Conservation (phyloP, 1,140 invertebrate species). For the Eupristina koningsbergeri region DNA sequence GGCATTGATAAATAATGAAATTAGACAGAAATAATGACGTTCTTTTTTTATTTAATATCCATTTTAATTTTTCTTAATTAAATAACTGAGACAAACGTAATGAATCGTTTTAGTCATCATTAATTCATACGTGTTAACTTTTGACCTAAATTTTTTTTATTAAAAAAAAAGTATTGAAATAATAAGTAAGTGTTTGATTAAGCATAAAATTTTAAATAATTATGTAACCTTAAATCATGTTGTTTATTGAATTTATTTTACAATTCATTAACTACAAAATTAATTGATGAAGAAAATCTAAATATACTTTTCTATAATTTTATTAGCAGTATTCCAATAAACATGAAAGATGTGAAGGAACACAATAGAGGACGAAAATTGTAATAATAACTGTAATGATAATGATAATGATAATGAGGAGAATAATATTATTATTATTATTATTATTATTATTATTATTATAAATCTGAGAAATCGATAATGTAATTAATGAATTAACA, state of each 20-base stretch:
- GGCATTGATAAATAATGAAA: background rate
- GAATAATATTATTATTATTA: too few relatives aligned
- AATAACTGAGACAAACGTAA: too few relatives aligned
- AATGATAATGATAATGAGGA: too few relatives aligned
- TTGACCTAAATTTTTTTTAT: background rate
- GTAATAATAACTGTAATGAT: background rate
- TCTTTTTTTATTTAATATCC: too few relatives aligned
- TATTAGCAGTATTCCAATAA: background rate
- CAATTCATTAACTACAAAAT: background rate
- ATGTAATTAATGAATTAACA: background rate
- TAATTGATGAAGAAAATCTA: background rate
- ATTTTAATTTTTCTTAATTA: too few relatives aligned
- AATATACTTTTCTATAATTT: background rate
- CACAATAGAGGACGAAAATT: too few relatives aligned
- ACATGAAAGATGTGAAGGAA: too few relatives aligned
- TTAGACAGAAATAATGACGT: too few relatives aligned
- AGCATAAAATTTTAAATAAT: background rate
- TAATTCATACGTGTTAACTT: background rate
- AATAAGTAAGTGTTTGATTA: background rate
- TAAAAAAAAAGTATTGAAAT: background rate
- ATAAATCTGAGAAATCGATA: background rate
- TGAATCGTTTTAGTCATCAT: too few relatives aligned
- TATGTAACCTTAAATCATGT: background rate
- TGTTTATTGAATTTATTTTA: background rate
- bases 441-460: too few relatives aligned